A percentile compares a stretch with the other conserved stretches of the same genome.
phyloP scores from a whole-genome alignment of 1,140 invertebrate genomes.

The Probaryconus sp. region DNA sequence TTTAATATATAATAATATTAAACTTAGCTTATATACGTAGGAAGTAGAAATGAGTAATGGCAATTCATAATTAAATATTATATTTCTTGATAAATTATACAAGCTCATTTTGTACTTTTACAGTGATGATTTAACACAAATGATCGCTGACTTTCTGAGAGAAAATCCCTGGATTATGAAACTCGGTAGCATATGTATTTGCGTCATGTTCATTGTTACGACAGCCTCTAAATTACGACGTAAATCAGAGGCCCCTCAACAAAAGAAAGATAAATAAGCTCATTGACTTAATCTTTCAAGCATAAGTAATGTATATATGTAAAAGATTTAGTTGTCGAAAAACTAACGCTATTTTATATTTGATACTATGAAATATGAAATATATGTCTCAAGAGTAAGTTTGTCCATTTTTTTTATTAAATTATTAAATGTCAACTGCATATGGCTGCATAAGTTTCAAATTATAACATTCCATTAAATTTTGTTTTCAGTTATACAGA shows the following conservation, averaged over 20 bases:
- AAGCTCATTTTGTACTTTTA: conserved; percentile 73
- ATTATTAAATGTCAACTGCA: conserved; percentile 9
- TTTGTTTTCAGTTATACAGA: no score
- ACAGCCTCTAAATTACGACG: conserved; percentile 77
- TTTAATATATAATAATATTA: not conserved
- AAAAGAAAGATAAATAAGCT: conserved; percentile 80
- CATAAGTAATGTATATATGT: conserved; percentile 62
- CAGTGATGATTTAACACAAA: conserved; percentile 85
- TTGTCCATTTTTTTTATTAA: not conserved
- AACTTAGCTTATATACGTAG: conserved; percentile 1
- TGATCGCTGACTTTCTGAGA: conserved; percentile 81
- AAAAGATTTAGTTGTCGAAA: conserved; percentile 35
- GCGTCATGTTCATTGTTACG: conserved; percentile 80
- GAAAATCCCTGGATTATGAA: conserved; percentile 85
- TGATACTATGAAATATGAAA: conserved; percentile 49
- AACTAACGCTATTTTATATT: conserved; percentile 44
- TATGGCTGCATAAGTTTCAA: not conserved
- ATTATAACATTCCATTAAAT: conserved; percentile 3
- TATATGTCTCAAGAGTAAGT: no score
- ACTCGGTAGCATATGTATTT: conserved; percentile 80
- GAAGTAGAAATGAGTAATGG: no score
- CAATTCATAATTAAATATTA: no score
- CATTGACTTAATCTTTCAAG: conserved; percentile 44
- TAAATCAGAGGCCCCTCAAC: conserved; percentile 72
- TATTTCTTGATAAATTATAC: no score